Evolutionary conservation across 2,888 invertebrate genomes (phyloP).

Genomic region (Oasisia sp.): DNA sequence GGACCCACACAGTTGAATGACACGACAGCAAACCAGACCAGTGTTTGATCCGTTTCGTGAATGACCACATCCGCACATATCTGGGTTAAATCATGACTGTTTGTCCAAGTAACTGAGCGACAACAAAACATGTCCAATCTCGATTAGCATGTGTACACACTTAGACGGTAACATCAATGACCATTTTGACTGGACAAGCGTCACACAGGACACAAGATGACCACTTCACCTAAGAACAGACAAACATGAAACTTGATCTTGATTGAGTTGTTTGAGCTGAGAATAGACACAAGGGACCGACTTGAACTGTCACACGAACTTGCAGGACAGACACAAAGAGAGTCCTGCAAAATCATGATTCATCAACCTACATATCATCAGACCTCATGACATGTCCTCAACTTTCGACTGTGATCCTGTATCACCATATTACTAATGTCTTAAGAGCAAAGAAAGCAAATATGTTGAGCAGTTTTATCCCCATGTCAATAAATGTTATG

Average conservation of each 20-base stretch:
- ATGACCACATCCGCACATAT: not conserved
- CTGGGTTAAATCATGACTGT: not conserved
- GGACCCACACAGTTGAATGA: too few species aligned
- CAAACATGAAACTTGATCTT: not conserved
- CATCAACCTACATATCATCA: not conserved
- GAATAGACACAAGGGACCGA: not conserved
- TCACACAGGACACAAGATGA: not conserved
- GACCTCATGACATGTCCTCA: not conserved
- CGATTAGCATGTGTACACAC: not conserved
- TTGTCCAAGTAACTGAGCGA: not conserved
- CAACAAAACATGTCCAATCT: not conserved
- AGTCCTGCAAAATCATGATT: not conserved
- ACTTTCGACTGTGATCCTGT: not conserved
- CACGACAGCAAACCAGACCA: too few species aligned
- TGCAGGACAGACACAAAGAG: not conserved
- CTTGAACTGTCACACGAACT: not conserved
- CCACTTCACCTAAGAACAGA: not conserved
- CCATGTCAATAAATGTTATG: too few species aligned
- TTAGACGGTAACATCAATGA: not conserved
- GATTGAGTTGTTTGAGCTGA: not conserved
- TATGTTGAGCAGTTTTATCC: too few species aligned
- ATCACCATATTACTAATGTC: not conserved
- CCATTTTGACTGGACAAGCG: not conserved
- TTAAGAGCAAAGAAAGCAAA: too few species aligned
- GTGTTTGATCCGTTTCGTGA: not conserved